A percentile compares a stretch with the other conserved stretches of the same genome.
Conservation (phyloP, 2,113 vertebrate species). For the Oryzias celebensis region DNA sequence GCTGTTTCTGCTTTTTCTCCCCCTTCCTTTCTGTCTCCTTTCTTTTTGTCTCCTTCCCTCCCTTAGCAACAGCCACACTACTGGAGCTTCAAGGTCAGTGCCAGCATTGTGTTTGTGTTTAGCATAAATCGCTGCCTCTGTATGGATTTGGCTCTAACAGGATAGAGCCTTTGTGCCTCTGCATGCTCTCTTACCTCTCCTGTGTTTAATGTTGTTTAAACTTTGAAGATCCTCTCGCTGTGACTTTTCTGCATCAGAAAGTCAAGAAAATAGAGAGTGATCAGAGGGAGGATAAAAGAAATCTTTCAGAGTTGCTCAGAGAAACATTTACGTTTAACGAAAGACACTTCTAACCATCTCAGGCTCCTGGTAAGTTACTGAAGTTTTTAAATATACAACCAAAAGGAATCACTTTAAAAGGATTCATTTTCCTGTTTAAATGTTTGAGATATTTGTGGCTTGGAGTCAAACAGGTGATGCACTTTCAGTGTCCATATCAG, state of each 20-base stretch:
- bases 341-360: too few species aligned
- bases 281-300: too few species aligned
- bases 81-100: conserved; percentile 99
- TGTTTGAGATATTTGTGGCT: too few species aligned
- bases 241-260: background rate
- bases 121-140: conserved; percentile 47
- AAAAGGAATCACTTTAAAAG: too few species aligned
- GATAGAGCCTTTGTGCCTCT: conserved; percentile 44
- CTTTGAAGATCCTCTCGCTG: conserved; percentile 7
- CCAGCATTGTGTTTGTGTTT: conserved; percentile 67
- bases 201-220: conserved; percentile 19
- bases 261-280: too few species aligned
- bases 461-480: too few species aligned
- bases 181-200: conserved; percentile 42
- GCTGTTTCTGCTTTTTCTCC: conserved; percentile 5
- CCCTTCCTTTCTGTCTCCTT: conserved; percentile 49
- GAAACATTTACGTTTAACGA: too few species aligned
- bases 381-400: too few species aligned
- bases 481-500: too few species aligned
- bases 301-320: too few species aligned
- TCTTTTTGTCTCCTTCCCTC: conserved; percentile 23
- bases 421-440: too few species aligned
- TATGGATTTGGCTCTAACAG: conserved; percentile 52
- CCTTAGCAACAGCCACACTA: conserved; percentile 91
- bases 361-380: too few species aligned